Base-by-base conservation (phyloP, 2,797 vertebrate species). In the Denticeps clupeoides region DNA sequence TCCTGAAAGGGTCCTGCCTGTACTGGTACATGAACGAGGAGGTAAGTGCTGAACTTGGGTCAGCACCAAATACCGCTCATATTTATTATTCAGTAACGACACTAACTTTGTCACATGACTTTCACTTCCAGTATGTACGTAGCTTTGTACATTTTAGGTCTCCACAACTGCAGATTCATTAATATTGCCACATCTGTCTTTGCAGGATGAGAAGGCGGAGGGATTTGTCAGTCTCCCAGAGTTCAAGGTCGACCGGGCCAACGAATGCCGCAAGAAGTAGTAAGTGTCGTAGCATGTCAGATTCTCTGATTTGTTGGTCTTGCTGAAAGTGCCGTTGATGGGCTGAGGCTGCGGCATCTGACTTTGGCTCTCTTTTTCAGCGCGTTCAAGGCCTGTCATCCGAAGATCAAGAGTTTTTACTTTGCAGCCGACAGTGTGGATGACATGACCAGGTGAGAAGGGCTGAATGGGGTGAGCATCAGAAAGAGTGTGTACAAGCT, bases 351-450 rank as follows among this genome's bases (percentile, higher is more conserved):
- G n/a, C n/a, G n/a, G n/a, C n/a, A n/a, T n/a, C n/a, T n/a, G n/a
- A n/a, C n/a, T n/a, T n/a, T n/a, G n/a, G n/a, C n/a, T n/a, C n/a
- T n/a, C n/a, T 58, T 63, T 76, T 68, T 63, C 78, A 93, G 94
- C 55, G 93, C 94, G 64, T 99, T 99, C 83, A 99, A 97, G 79
- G 93, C 93, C 67, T 97, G 93, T 74, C 94, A 99, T 79, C 93
- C 94, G 58, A 97, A 97, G 82, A 97, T 99, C 81, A 99, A 99
- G 85, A 97, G 90, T 65, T 99, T 99, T 85, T 99, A 97, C 80
- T 99, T 99, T 80, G 94, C 94, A 62, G 94, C 93, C 51, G 94
- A 99, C 77, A 90, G 93, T 75, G 87, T 94, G 74, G 94, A 99
- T 74, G 93, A 99, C 73, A 93, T 99, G 91, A 93, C 90, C 77